phyloP scores from a whole-genome alignment of 2,888 invertebrate genomes.

The Brachyptera risi region DNA sequence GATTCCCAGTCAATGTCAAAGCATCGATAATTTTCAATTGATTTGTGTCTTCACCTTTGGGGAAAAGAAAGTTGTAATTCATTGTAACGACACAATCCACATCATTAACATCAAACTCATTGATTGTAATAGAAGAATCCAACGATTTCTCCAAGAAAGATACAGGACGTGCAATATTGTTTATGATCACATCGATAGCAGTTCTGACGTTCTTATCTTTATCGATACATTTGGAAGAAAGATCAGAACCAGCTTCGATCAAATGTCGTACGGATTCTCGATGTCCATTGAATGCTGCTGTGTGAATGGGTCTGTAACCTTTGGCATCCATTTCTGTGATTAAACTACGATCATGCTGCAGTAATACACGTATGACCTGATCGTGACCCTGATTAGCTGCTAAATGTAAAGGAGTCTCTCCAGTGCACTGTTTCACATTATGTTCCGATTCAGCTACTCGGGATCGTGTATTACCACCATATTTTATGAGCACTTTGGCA shows the following conservation, averaged over 20 bases:
- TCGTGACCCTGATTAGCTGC: conserved; percentile 47
- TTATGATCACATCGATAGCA: conserved; percentile 52
- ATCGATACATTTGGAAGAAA: conserved; percentile 37
- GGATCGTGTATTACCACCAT: conserved; percentile 48
- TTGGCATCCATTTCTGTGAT: conserved; percentile 32
- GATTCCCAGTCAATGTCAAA: conserved; percentile 51
- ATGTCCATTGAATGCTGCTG: conserved; percentile 54
- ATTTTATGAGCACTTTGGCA: conserved; percentile 47
- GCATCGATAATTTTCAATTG: conserved; percentile 56
- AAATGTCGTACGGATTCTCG: conserved; percentile 52
- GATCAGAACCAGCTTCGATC: conserved; percentile 38
- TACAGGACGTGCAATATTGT: conserved; percentile 52
- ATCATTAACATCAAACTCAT: conserved; percentile 47
- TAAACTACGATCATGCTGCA: conserved; percentile 40
- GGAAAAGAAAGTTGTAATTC: conserved; percentile 48
- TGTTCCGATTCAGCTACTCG: conserved; percentile 49
- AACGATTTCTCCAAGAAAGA: conserved; percentile 52
- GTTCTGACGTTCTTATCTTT: conserved; percentile 40
- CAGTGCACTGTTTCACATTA: conserved; percentile 45
- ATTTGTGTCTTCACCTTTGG: conserved; percentile 39
- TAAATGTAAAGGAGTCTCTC: conserved; percentile 50
- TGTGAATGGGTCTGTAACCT: conserved; percentile 44
- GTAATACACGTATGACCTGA: conserved; percentile 45
- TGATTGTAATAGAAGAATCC: conserved; percentile 50
- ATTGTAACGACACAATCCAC: conserved; percentile 40